Evolutionary conservation across 30 jellyfish, hydroid and myxozoan genomes (phyloP), one percentile per base, ranked within the genome.

Genomic region (Cassiopea xamachana): DNA sequence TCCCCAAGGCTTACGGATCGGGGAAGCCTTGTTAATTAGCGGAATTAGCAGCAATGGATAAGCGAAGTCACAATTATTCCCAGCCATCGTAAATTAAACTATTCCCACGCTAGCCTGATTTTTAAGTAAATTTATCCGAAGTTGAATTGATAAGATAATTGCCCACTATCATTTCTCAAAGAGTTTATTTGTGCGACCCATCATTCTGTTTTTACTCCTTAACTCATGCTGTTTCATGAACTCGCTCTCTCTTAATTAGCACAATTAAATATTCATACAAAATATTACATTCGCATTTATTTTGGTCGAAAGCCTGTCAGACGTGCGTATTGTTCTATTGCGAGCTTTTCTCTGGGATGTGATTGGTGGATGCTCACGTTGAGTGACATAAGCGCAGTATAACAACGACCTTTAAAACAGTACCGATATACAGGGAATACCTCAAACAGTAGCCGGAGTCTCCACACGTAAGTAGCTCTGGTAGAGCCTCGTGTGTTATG

Each of bases 11-110:
- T 75, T 83, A 83, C 76, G 81, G 96, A 76, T 81, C 96, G 92
- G 92, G 84, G 70, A 81, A 75, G 80, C 79, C 92, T 89, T 69
- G 88, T 81, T 89, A 89, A 89, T 89, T 89, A 89, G 60, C 96
- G 96, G 96, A 89, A 89, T 89, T 89, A 89, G 75, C 84, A 81
- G 92, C 90, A 74, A 80, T 81, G 90, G 96, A 81, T 80, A 69
- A 81, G 92, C 84, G 86, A 75, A 89, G 79, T 69, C 85, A 73
- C 81, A 89, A 89, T 89, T 81, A 81, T 89, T 68, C 78, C 71
- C 92, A 82, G 92, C 95, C 73, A 81, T 50, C 84, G 83, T 62
- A 59, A 67, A 76, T 82, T 48, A 49, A 72, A 89, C 77, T 51
- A 60, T 89, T 89, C 96, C 92, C 96, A 89, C 96, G 96, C 72